Evolutionary conservation across 2,113 vertebrate species (phyloP).

Genomic region (Cebidichthys violaceus): DNA sequence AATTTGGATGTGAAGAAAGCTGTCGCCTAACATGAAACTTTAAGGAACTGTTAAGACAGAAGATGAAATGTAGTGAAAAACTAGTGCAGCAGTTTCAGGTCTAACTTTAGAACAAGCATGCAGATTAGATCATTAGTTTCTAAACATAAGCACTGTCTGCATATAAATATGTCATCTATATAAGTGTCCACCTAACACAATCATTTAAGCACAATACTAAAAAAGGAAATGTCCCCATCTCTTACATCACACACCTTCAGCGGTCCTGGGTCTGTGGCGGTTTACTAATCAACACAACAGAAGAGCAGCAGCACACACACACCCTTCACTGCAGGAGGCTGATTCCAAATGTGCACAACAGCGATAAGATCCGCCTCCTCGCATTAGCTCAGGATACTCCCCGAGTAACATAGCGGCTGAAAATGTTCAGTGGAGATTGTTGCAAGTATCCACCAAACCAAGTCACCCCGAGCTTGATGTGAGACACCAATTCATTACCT

Average conservation of each 20-base stretch:
- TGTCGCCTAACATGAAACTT: not conserved
- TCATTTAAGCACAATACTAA: not conserved
- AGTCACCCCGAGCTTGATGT: not conserved
- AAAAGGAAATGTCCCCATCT: not conserved
- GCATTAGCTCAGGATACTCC: conserved; percentile 49
- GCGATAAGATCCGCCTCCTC: conserved; percentile 71
- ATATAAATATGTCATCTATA: not conserved
- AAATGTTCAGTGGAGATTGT: not conserved
- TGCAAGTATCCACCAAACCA: not conserved
- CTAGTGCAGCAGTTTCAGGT: no score
- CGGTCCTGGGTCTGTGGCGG: conserved; percentile 2
- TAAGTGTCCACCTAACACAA: not conserved
- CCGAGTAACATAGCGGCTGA: conserved; percentile 17
- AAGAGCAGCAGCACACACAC: conserved; percentile 44
- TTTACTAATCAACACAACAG: conserved; percentile 67
- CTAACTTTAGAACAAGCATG: not conserved
- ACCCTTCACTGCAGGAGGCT: conserved; percentile 53
- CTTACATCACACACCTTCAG: not conserved
- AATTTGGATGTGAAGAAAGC: not conserved
- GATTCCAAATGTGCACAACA: conserved; percentile 61
- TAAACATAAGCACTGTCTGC: not conserved
- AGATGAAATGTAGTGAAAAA: no score
- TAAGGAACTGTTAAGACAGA: not conserved
- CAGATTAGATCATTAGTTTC: not conserved
- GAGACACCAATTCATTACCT: not conserved